Percentiles rank a stretch among this genome's conserved stretches.
These are phyloP conservation scores for Cantharis rustica DNA, from an alignment of 2,888 invertebrate species.

Conservation along the genomic window DNA sequence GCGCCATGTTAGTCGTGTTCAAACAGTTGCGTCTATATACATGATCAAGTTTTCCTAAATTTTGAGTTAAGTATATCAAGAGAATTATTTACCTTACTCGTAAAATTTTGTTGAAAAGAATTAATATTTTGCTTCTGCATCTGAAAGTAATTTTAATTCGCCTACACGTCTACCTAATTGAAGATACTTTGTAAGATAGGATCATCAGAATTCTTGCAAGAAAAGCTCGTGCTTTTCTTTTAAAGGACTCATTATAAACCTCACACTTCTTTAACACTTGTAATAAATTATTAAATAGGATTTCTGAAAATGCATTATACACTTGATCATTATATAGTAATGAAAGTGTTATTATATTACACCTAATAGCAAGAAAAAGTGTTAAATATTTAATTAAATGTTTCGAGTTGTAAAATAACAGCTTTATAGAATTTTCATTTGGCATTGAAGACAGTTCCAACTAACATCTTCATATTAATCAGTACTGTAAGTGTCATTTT, in stretches of 20 bases:
- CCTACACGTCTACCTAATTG: background rate
- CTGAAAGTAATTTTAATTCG: background rate
- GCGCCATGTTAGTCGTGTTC: too few relatives aligned
- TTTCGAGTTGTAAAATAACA: background rate
- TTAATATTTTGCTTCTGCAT: too few relatives aligned
- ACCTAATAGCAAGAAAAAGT: background rate
- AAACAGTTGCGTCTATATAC: background rate
- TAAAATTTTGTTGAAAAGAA: too few relatives aligned
- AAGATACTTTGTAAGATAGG: background rate
- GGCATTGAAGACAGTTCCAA: slow-evolving; percentile 9
- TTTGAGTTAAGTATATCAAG: too few relatives aligned
- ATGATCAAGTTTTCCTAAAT: background rate
- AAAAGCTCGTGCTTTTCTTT: background rate
- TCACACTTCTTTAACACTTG: background rate
- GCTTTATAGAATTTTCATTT: background rate
- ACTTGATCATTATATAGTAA: background rate
- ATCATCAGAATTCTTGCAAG: background rate
- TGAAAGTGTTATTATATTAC: background rate
- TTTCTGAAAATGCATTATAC: background rate
- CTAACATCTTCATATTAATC: slow-evolving; percentile 13
- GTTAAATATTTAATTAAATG: background rate
- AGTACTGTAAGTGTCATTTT: slow-evolving; percentile 25
- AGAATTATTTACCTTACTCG: too few relatives aligned
- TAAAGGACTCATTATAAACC: background rate
- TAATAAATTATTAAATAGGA: background rate